These are phyloP conservation scores for Neoniphon sammara DNA, from an alignment of 2,797 vertebrate species.

Conservation along the genomic window DNA sequence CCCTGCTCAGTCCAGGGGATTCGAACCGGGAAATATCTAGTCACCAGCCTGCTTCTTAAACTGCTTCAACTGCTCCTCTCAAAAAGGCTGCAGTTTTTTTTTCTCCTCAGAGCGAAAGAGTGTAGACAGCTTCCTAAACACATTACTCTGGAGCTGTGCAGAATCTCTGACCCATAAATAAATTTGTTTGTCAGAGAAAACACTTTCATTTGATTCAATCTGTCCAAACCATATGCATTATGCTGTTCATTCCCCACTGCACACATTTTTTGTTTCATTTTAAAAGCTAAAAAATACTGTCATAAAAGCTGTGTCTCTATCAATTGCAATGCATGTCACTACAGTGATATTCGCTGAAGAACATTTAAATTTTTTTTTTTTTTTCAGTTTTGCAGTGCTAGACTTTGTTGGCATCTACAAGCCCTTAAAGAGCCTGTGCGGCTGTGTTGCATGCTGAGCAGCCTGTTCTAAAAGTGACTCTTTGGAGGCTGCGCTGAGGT, in stretches of 20 bases:
- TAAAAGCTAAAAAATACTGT: background rate
- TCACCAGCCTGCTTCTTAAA: no score
- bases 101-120: no score
- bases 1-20: no score
- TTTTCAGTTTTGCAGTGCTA: background rate
- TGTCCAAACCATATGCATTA: no score
- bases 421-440: conserved; percentile 5
- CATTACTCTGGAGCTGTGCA: no score
- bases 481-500: conserved; percentile 51
- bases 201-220: no score
- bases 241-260: background rate
- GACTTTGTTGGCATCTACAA: conserved; percentile 25
- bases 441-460: conserved; percentile 71
- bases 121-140: no score
- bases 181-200: no score
- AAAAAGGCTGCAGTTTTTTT: no score
- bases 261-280: background rate
- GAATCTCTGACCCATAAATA: no score
- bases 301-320: background rate
- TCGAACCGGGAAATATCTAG: no score
- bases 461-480: conserved; percentile 57
- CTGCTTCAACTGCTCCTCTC: no score
- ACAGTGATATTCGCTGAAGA: background rate
- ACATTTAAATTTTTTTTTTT: background rate
- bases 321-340: background rate